Evolutionary conservation across 2,797 vertebrate genomes (phyloP).

Genomic region (Tiaroga cobitis): DNA sequence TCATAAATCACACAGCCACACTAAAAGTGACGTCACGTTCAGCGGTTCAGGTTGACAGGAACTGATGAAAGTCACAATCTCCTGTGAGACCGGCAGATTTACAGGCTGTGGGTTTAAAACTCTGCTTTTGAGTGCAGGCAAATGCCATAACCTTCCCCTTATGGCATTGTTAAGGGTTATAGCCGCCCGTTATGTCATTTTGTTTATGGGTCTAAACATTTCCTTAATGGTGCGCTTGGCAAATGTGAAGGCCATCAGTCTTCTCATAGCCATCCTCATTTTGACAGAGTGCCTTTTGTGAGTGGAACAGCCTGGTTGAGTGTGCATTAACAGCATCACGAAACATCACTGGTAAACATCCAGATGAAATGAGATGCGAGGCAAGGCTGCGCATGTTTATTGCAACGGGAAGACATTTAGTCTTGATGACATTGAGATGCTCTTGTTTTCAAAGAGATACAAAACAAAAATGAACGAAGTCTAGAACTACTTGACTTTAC

Average conservation of each 20-base stretch:
- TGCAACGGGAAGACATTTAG: constrained; percentile 1
- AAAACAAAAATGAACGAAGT: constrained; percentile 2
- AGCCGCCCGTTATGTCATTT: constrained; percentile 54
- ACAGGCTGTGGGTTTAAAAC: constrained; percentile 54
- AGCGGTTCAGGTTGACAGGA: constrained; percentile 45
- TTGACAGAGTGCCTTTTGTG: constrained; percentile 52
- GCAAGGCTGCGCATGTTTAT: constrained; percentile 14
- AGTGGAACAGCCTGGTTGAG: constrained; percentile 32
- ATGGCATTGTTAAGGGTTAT: constrained; percentile 50
- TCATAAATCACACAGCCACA: constrained; percentile 54
- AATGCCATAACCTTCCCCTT: constrained; percentile 52
- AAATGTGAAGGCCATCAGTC: constrained; percentile 51
- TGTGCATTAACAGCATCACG: constrained; percentile 46
- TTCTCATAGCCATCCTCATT: constrained; percentile 47
- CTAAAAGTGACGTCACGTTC: constrained; percentile 52
- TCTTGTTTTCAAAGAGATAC: constrained; percentile 12
- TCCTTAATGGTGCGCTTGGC: constrained; percentile 57
- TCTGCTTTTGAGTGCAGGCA: constrained; percentile 39
- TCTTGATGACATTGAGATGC: constrained; percentile 25
- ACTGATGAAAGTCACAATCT: constrained; percentile 58
- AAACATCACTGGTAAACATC: constrained; percentile 43
- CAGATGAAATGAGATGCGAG: constrained; percentile 36
- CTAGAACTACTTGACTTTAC: not conserved
- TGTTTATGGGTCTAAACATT: constrained; percentile 56
- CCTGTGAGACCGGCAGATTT: constrained; percentile 41